Base-by-base conservation (phyloP, 2,113 vertebrate genomes). In the Todiramphus chloris region DNA sequence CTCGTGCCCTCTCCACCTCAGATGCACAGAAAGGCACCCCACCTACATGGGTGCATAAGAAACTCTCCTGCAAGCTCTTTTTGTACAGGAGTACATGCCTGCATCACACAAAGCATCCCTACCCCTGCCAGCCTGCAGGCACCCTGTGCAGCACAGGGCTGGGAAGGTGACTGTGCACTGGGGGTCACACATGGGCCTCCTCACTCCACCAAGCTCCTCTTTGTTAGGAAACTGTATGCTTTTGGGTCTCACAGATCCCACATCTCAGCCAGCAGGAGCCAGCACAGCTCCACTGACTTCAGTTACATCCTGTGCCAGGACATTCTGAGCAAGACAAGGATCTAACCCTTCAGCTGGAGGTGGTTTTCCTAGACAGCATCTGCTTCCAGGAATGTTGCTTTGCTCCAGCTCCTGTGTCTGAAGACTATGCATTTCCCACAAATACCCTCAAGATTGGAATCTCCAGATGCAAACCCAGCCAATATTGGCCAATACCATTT, bases 161-260 rank as follows among this genome's bases (percentile, higher is more conserved):
- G 44, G 2, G 1, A 64, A 55, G 12, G 21, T 33, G 39, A 8
- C 53, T 2, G 0, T 31, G 43, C 19, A 7, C 15, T 3, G 33
- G 31, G 21, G 28, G 19, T 48, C 79, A 62, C 46, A 19, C 44
- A 14, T 1, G 6, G 48, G 2, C 19, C 35, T 77, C 24, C 64
- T 74, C 48, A 4, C 50, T 28, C 31, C 35, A 21, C 13, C 55
- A 25, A 69, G 35, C 35, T 59, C 70, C 31, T 69, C 51, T 50
- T 70, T 53, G 44, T 44, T 44, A 8, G 13, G 20, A 80, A 85
- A 27, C 6, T 25, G 7, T n/a, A 28, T 0, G 1, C 28, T 73
- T 56, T 62, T 59, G 35, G 33, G 24, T 48, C 5, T 72, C 58
- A 41, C 39, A 41, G 18, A 2, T 2, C 37, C 73, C 81, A 50